A percentile compares a stretch with the other conserved stretches of the same genome.
Conservation (phyloP, 2,113 vertebrate species). For the Alces alces region DNA sequence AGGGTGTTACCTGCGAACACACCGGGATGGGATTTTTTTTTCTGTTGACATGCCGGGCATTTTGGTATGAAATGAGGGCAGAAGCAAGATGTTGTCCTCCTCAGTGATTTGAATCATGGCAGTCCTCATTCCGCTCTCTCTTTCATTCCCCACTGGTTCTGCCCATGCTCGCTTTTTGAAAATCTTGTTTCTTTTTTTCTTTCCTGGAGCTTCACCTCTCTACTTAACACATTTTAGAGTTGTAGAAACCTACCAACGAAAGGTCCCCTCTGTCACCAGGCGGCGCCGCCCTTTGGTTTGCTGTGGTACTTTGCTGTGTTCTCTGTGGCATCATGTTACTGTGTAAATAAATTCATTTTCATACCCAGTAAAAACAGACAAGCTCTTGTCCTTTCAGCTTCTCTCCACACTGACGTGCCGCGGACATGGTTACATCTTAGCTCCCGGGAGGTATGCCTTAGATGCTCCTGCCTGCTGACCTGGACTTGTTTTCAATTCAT, state of each 20-base stretch:
- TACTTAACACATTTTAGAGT: conserved; percentile 71
- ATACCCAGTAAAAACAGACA: conserved; percentile 70
- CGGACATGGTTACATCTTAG: neutral
- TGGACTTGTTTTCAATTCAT: neutral
- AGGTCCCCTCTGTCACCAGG: conserved; percentile 72
- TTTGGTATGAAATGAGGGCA: conserved; percentile 24
- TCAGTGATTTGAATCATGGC: conserved; percentile 38
- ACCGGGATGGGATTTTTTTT: conserved; percentile 60
- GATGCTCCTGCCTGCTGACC: neutral
- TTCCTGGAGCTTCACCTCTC: conserved; percentile 71
- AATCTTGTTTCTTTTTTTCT: conserved; percentile 74
- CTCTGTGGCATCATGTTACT: conserved; percentile 83
- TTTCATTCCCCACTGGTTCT: conserved; percentile 32
- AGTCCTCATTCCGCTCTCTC: conserved; percentile 55
- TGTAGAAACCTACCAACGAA: conserved; percentile 63
- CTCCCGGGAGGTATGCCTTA: neutral
- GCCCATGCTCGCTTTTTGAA: conserved; percentile 65
- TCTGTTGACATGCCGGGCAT: conserved; percentile 73
- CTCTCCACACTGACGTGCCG: neutral
- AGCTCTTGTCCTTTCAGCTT: neutral
- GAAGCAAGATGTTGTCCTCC: neutral
- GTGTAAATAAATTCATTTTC: conserved; percentile 86
- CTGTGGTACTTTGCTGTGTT: conserved; percentile 87
- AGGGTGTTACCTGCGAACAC: conserved; percentile 64
- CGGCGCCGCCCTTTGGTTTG: conserved; percentile 80